Percentiles rank a stretch among this genome's conserved stretches.
Evolutionary conservation across 2,888 invertebrate genomes (phyloP).

Genomic region (Dynastes hyllus): DNA sequence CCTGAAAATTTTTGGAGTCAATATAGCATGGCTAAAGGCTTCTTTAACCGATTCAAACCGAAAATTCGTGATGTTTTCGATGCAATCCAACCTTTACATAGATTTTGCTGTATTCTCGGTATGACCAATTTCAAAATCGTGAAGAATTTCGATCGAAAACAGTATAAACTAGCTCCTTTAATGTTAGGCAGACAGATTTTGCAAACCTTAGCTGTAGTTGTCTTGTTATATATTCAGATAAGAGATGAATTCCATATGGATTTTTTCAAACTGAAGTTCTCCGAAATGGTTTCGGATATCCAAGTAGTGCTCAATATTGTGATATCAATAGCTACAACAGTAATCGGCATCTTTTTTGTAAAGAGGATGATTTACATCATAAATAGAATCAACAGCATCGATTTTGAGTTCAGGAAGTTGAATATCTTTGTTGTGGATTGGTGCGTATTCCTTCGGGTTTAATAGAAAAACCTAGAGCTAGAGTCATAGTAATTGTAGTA

Average conservation of each 20-base stretch:
- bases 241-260: neutral
- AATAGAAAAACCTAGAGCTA: too few relatives aligned
- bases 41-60: neutral
- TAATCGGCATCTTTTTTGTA: conserved; percentile 10
- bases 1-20: too few relatives aligned
- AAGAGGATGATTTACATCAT: conserved; percentile 28
- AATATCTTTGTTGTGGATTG: neutral
- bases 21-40: neutral
- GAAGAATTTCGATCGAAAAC: neutral
- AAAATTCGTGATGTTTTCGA: conserved; percentile 22
- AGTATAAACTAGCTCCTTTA: neutral
- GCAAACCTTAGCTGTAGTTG: neutral
- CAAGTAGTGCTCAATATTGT: neutral
- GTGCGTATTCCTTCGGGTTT: neutral
- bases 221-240: neutral
- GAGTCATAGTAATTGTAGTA: too few relatives aligned
- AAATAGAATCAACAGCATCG: conserved; percentile 20
- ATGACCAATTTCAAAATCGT: conserved; percentile 19
- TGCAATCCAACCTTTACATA: conserved; percentile 1
- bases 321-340: neutral
- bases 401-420: conserved; percentile 18
- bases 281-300: neutral
- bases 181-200: neutral
- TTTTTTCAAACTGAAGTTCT: neutral
- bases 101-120: conserved; percentile 1